Base-by-base conservation (phyloP, 2,888 invertebrate species). In the Cylloceria caligata region DNA sequence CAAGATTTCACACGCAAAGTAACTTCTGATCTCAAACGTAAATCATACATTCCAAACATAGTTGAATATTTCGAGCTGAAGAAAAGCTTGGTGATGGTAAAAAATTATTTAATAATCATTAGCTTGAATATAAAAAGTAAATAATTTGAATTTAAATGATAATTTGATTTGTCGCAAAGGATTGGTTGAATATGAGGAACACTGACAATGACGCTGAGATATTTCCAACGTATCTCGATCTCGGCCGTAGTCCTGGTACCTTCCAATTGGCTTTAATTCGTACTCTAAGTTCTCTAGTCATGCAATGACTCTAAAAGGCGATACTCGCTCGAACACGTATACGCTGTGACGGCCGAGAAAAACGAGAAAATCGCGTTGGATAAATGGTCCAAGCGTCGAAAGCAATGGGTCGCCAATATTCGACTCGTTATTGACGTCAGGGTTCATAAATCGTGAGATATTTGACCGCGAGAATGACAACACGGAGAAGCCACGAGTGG, bases 181-280 rank as follows among this genome's bases (percentile, higher is more conserved):
- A 11, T 34, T 67, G 39, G 34, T 13, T 24, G 30, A 13, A n/a
- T 27, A 39, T 55, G 13, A 34, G 60, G 42, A 11, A 30, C 21
- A 42, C 30, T 11, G 36, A 55, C 34, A 65, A 55, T 19, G 7
- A 74, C 30, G 36, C 57, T 69, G 34, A 11, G 68, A 73, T 16
- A 36, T 75, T 68, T 55, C 60, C 52, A 74, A 75, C 79, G 75
- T 69, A 64, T 78, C 62, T 78, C 76, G 21, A 64, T 67, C 74
- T 72, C 85, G 87, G 84, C 87, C 86, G 86, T 84, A 88, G 88
- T 86, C 88, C 86, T 88, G 88, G 90, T 89, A 90, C 90, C 90
- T 91, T 89, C 87, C 87, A 88, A 90, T 91, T 90, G 91, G 91
- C 89, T 91, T 90, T 91, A 90, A 88, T 87, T 89, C 86, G 88